These are phyloP conservation scores for Cremastobaeus sp. DNA, from an alignment of 2,888 invertebrate species.

Conservation along the genomic window DNA sequence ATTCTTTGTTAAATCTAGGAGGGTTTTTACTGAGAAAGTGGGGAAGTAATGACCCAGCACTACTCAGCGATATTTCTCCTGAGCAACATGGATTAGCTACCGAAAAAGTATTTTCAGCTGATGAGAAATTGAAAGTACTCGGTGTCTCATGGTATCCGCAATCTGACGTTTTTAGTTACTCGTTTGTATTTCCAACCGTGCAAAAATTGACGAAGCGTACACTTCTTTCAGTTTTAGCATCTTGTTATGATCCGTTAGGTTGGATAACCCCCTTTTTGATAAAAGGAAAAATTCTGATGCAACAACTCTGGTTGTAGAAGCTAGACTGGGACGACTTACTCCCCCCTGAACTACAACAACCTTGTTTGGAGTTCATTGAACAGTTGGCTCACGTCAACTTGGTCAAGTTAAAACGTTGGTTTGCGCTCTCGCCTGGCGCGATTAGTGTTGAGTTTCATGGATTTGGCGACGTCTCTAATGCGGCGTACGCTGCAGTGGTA, in stretches of 20 bases:
- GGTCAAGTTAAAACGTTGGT: neutral
- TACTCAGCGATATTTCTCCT: neutral
- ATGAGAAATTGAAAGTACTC: neutral
- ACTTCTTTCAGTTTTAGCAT: neutral
- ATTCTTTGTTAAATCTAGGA: too few relatives aligned
- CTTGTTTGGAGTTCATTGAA: neutral
- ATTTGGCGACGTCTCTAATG: slow-evolving; percentile 11
- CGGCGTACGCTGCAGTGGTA: neutral
- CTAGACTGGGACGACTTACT: neutral
- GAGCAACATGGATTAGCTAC: neutral
- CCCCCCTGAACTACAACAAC: neutral
- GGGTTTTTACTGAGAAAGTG: too few relatives aligned
- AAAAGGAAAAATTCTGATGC: slow-evolving; percentile 2
- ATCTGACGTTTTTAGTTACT: neutral
- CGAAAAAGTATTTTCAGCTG: neutral
- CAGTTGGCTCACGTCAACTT: neutral
- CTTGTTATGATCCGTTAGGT: neutral
- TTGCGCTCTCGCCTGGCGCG: neutral
- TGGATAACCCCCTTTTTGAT: slow-evolving; percentile 6
- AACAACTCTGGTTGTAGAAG: neutral
- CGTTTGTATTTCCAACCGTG: neutral
- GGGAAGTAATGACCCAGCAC: too few relatives aligned
- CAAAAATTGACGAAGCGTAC: slow-evolving; percentile 1
- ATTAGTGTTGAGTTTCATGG: neutral
- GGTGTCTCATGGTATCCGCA: neutral